Percentiles rank a stretch among this genome's conserved stretches.
Evolutionary conservation across 2,797 vertebrate genomes (phyloP).

Genomic region (Caiman crocodilus): DNA sequence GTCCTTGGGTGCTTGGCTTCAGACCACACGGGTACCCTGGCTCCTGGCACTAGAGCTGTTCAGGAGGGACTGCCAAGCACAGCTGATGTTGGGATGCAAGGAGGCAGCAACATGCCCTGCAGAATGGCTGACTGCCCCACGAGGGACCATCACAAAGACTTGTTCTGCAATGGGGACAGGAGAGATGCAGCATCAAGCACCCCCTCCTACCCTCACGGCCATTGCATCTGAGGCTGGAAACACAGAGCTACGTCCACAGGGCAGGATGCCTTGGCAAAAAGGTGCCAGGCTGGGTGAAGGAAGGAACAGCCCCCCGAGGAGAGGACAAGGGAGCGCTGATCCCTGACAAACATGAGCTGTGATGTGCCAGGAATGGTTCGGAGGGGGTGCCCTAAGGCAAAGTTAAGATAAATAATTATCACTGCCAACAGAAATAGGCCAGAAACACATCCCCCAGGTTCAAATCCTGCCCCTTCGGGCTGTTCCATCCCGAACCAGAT

Average conservation of each 20-base stretch:
- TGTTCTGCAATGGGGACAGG: neutral
- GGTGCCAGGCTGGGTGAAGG: neutral
- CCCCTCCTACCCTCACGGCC: neutral
- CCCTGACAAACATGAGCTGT: neutral
- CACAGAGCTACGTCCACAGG: conserved; percentile 18
- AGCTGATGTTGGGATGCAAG: neutral
- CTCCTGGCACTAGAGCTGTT: neutral
- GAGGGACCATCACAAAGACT: neutral
- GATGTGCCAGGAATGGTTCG: neutral
- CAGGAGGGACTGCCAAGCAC: neutral
- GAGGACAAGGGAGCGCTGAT: neutral
- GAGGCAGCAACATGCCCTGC: neutral
- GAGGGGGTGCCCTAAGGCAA: neutral
- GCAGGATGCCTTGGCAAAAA: neutral
- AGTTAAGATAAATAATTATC: neutral
- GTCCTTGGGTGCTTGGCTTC: neutral
- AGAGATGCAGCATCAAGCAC: neutral
- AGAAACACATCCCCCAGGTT: neutral
- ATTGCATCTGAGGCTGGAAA: conserved; percentile 10
- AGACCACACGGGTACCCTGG: neutral
- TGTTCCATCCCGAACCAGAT: neutral
- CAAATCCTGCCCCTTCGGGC: neutral
- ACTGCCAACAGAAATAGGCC: neutral
- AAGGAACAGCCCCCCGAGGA: neutral
- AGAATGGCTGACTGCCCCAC: neutral